phyloP scores from a whole-genome alignment of 35 echinoderm and acorn worm genomes.

The Amphiura filiformis region DNA sequence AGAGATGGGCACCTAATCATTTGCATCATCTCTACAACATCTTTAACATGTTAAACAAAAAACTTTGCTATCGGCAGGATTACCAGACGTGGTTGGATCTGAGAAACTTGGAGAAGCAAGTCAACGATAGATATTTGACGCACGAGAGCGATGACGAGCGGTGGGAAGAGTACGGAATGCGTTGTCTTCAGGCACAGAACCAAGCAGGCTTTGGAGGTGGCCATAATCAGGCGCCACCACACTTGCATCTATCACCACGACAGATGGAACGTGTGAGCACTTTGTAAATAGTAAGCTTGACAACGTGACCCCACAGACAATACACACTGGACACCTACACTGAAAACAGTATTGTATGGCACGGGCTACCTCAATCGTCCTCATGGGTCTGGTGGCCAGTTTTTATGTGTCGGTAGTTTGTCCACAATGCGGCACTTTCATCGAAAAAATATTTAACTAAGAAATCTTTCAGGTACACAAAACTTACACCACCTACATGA shows the following conservation, averaged over 20 bases:
- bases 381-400: too few relatives aligned
- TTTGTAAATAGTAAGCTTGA: constrained; percentile 45
- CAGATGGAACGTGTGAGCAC: constrained; percentile 84
- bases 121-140: constrained; percentile 86
- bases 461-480: too few relatives aligned
- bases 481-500: too few relatives aligned
- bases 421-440: too few relatives aligned
- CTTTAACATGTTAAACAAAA: background rate
- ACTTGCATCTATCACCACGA: constrained; percentile 28
- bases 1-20: background rate
- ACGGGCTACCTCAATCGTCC: too few relatives aligned
- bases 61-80: constrained; percentile 44
- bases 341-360: too few relatives aligned
- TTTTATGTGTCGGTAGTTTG: too few relatives aligned
- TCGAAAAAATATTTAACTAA: too few relatives aligned
- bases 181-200: constrained; percentile 7
- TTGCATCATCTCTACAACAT: background rate
- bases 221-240: background rate
- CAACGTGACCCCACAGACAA: too few relatives aligned
- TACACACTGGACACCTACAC: too few relatives aligned
- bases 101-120: constrained; percentile 74
- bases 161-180: constrained; percentile 74
- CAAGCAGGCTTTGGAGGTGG: background rate
- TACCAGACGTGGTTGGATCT: constrained; percentile 93
- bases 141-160: constrained; percentile 96